Evolutionary conservation across 1,140 invertebrate species (phyloP).

Genomic region (Centruroides sculpturatus): DNA sequence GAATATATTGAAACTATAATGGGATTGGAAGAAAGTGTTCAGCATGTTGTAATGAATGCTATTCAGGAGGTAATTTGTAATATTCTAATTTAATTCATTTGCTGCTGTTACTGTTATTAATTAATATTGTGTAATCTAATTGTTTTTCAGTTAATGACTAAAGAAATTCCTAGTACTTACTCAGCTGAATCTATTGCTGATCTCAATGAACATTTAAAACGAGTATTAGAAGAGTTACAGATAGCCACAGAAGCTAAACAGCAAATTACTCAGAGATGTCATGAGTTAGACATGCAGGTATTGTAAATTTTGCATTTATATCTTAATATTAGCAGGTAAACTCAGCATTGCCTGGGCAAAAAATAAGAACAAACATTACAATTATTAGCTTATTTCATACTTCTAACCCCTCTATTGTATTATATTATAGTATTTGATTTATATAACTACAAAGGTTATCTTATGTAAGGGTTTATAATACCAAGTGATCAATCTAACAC

Average conservation of each 20-base stretch:
- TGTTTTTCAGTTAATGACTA: constrained; percentile 37
- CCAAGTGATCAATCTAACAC: too few species aligned
- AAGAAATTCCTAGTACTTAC: constrained; percentile 13
- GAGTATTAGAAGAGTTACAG: constrained; percentile 47
- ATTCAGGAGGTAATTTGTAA: constrained; percentile 53
- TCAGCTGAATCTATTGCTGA: constrained; percentile 35
- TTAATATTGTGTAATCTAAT: neutral
- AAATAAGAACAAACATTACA: too few species aligned
- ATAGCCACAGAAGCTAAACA: constrained; percentile 60
- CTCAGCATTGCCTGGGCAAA: too few species aligned
- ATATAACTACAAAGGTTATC: too few species aligned
- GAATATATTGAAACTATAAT: constrained; percentile 84
- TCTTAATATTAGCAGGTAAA: too few species aligned
- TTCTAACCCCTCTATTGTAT: too few species aligned
- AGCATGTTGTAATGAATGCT: constrained; percentile 86
- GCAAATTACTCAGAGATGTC: constrained; percentile 63
- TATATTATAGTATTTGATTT: too few species aligned
- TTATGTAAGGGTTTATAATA: too few species aligned
- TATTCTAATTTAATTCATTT: too few species aligned
- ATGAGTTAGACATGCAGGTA: constrained; percentile 71
- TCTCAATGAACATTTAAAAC: constrained; percentile 40
- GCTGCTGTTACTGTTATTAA: too few species aligned
- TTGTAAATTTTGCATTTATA: constrained; percentile 9
- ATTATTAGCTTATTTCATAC: too few species aligned
- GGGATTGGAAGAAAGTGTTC: constrained; percentile 75